These are phyloP conservation scores for Catharus ustulatus DNA, from an alignment of 2,797 vertebrate species.

Conservation along the genomic window DNA sequence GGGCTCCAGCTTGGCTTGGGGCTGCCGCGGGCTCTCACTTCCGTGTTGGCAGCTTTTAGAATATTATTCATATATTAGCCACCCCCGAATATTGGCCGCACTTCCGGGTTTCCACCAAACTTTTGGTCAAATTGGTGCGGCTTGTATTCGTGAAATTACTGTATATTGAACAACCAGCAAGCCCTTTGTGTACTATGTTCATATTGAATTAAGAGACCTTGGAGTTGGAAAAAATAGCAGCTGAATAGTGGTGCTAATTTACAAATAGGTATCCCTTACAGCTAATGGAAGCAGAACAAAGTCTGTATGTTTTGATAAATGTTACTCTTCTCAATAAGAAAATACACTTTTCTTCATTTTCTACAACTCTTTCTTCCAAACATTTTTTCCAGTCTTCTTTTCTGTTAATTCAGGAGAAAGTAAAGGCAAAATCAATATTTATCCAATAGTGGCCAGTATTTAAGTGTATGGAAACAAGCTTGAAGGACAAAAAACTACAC, in stretches of 20 bases:
- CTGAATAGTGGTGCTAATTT: background rate
- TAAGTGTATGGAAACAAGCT: background rate
- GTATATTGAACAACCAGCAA: background rate
- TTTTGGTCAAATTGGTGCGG: too few species aligned
- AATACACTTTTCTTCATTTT: background rate
- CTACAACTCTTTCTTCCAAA: background rate
- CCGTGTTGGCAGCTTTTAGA: too few species aligned
- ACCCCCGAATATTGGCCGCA: too few species aligned
- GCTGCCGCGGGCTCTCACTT: too few species aligned
- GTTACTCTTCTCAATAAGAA: background rate
- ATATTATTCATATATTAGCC: too few species aligned
- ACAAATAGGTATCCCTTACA: background rate
- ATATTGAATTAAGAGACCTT: background rate
- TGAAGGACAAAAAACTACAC: background rate
- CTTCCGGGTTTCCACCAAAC: too few species aligned
- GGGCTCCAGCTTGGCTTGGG: too few species aligned
- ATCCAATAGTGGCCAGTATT: background rate
- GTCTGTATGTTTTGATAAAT: background rate
- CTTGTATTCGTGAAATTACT: too few species aligned
- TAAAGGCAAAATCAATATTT: background rate
- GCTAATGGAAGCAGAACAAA: background rate
- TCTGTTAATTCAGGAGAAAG: background rate
- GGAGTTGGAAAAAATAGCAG: background rate
- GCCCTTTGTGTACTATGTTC: background rate
- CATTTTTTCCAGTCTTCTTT: background rate